A percentile compares a stretch with the other conserved stretches of the same genome.
Evolutionary conservation across 2,888 invertebrate species (phyloP).

Genomic region (Tachina fera): DNA sequence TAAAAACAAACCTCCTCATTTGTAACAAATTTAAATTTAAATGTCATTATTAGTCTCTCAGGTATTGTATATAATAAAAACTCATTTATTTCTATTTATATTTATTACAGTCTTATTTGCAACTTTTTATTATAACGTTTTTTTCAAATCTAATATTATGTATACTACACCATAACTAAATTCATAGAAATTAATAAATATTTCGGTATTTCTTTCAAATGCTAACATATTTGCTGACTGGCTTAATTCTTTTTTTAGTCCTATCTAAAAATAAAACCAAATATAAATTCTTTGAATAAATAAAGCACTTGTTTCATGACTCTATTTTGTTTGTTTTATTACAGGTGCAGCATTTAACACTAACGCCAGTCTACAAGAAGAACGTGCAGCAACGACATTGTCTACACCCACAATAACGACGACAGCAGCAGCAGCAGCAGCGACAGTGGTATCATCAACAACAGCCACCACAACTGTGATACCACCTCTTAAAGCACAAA

Average conservation of each 20-base stretch:
- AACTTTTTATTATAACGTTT: slow-evolving; percentile 17
- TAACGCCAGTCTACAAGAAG: slow-evolving; percentile 74
- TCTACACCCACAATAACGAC: slow-evolving; percentile 65
- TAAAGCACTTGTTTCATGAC: slow-evolving; percentile 72
- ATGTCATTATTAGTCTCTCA: slow-evolving; percentile 71
- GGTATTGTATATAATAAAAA: slow-evolving; percentile 59
- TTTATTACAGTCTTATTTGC: slow-evolving; percentile 36
- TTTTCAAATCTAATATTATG: slow-evolving; percentile 26
- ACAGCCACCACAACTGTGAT: slow-evolving; percentile 45
- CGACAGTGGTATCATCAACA: slow-evolving; percentile 65
- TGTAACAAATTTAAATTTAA: slow-evolving; percentile 57
- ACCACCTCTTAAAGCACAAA: slow-evolving; percentile 58
- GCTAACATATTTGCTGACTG: slow-evolving; percentile 47
- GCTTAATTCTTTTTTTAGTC: slow-evolving; percentile 1
- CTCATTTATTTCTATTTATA: slow-evolving; percentile 56
- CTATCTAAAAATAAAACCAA: slow-evolving; percentile 16
- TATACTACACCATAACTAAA: slow-evolving; percentile 68
- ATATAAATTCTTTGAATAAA: slow-evolving; percentile 53
- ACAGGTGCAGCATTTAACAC: slow-evolving; percentile 76
- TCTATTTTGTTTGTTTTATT: slow-evolving; percentile 74
- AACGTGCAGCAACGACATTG: slow-evolving; percentile 63
- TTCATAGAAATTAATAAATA: slow-evolving; percentile 68
- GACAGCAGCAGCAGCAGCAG: slow-evolving; percentile 40
- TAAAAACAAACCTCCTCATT: slow-evolving; percentile 38
- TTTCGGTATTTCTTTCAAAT: slow-evolving; percentile 57